Base-by-base conservation (phyloP, 2,113 vertebrate species). In the Notechis scutatus region DNA sequence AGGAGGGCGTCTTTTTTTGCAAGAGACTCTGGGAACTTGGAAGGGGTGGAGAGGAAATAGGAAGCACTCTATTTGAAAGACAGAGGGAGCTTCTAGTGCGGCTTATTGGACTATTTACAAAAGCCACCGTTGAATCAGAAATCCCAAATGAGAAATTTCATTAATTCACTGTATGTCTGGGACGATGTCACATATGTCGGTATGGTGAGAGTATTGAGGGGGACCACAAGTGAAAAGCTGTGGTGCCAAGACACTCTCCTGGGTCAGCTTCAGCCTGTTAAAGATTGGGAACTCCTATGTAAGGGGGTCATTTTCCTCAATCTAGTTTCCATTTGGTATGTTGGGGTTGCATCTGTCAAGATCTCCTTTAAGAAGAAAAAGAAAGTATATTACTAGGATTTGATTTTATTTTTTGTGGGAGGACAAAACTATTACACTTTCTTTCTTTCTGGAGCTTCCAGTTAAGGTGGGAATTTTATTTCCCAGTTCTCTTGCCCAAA, bases 21-120 rank as follows among this genome's bases (percentile, higher is more conserved):
- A 61, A 90, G 56, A 85, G n/a, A 39, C 26, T 52, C 81, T 52
- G 55, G 92, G 92, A 87, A 50, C 29, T 23, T 21, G 47, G 2
- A 81, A 18, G 2, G 69, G 24, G 3, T 61, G 24, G 18, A 85
- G 18, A 52, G n/a, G 88, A 64, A 87, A 64, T 42, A 12, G 92
- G 74, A 88, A 89, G 87, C 61, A 57, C 74, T 74, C 34, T 42
- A 42, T 85, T 90, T 61, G 69, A 29, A 90, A 61, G 42, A 34
- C 29, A 39, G 52, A 59, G 88, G 81, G 61, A 90, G 39, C 61
- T 85, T 57, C 61, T n/a, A 8, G 12, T 61, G 55, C 23, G 52
- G 92, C 14, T 93, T 93, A 93, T 90, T 87, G 92, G 88, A 93
- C 88, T 89, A 90, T 90, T 26, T 89, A 64, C 88, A 90, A 93